Conservation (phyloP, 92 coral and sea anemone species). For the Palythoa grandis region DNA sequence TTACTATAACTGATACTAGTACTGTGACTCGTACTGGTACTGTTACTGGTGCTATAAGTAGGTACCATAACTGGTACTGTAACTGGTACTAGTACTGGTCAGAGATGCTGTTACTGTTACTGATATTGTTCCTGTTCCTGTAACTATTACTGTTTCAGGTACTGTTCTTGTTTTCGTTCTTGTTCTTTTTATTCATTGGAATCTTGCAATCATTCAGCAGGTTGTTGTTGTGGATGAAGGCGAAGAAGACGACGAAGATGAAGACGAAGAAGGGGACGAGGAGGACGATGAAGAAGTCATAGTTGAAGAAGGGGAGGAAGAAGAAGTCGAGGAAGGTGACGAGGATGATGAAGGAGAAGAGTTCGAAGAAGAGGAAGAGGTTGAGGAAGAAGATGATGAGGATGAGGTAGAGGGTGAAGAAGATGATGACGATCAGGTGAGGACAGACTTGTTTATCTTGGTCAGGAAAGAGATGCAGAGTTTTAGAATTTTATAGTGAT, state of each 20-base stretch:
- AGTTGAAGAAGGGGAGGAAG: conserved; percentile 42
- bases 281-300: conserved; percentile 40
- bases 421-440: background rate
- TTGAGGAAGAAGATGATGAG: conserved; percentile 13
- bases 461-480: no score
- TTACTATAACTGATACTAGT: no score
- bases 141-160: no score
- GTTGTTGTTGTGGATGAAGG: conserved; percentile 43
- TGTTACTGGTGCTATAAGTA: no score
- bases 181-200: background rate
- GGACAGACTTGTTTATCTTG: background rate
- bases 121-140: no score
- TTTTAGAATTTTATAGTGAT: no score
- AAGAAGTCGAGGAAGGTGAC: conserved; percentile 37
- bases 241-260: conserved; percentile 29
- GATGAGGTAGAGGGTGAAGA: conserved; percentile 16
- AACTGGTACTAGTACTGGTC: no score
- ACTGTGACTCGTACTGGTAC: no score
- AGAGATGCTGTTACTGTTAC: no score
- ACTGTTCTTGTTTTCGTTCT: no score
- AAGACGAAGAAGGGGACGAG: conserved; percentile 25
- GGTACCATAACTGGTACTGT: no score
- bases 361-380: conserved; percentile 31
- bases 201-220: conserved; percentile 17
- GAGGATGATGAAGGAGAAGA: conserved; percentile 36